Base-by-base conservation (phyloP, 2,888 invertebrate species). In the Pseudolycoriella hygida region DNA sequence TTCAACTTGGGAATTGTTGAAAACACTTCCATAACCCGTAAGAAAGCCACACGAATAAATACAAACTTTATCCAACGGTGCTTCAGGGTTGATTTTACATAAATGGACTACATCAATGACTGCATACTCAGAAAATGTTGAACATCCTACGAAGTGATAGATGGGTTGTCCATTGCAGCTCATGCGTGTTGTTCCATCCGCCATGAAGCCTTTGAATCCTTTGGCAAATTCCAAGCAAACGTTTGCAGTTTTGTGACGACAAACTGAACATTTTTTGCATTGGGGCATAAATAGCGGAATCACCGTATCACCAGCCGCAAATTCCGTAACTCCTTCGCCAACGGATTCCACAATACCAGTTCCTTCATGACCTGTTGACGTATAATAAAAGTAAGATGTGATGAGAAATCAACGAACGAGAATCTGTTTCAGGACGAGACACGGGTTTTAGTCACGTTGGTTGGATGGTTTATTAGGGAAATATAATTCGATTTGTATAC, bases 211-310 rank as follows among this genome's bases (percentile, higher is more conserved):
- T 63, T 83, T 83, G 77, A 12, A 12, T 14, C n/a, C n/a, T 3
- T 12, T 34, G 6, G n/a, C 11, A 4, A 14, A 34, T 12, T 34
- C 15, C 15, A 14, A 4, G 60, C 96, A 96, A n/a, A 96, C 67
- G 67, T 96, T 96, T 1, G 94, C 93, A 64, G 93, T 93, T 0
- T 83, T 77, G 46, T 79, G 87, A 49, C 79, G 75, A 65, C 96
- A 96, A 64, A 88, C 93, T 61, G 92, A 87, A 68, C 96, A 96
- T 20, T 85, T 78, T 17, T 79, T 74, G 64, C 96, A 96, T 66
- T 96, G 92, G 0, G 94, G 93, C 43, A 89, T 80, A 58, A 92
- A 94, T 30, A 90, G 65, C 1, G 93, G 93, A 46, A 94, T 74
- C n/a, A 96, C 94, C 64, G 38, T 25, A 40, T 46, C 59, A 66